Base-by-base conservation (phyloP, 2,113 vertebrate genomes). In the Thunnus maccoyii region DNA sequence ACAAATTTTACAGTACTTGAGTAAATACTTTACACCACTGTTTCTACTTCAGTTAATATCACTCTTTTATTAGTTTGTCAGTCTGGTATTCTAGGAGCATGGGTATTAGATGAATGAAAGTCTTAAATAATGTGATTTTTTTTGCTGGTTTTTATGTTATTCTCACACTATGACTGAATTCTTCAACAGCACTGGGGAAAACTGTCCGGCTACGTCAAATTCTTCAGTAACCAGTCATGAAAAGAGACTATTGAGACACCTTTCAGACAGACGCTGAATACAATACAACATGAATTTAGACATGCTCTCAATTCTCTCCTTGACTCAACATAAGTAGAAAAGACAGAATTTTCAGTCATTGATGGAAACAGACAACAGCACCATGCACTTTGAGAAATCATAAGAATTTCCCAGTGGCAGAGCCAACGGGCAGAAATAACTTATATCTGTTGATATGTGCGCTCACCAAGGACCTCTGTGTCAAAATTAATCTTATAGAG, bases 401-500 rank as follows among this genome's bases (percentile, higher is more conserved):
- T 9, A 20, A 15, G 44, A 3, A 12, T 54, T 44, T 63, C 22
- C 47, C 13, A 48, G 1, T 48, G 44, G 22, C 22, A 5, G 50
- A 54, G 30, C n/a, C 51, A 63, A 46, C n/a, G 46, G 50, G 61
- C 58, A 74, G 16, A 64, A 3, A 25, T 58, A 17, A 27, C 27
- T 50, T 9, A 30, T 48, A 76, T 48, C 10, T 44, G 30, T 46
- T 27, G 30, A 69, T 69, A 44, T 54, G 7, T 54, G 47, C 5
- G 1, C 20, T 57, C 41, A 50, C 17, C 48, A 47, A 47, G 32
- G 51, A 56, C 51, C 15, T 25, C 25, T 1, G 22, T n/a, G 11
- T 50, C 46, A 1, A 57, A 56, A 8, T 20, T 51, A 52, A 79
- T 64, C 67, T 32, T 14, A 10, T 32, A 71, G 41, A 72, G 48